Evolutionary conservation across 2,888 invertebrate species (phyloP).

Genomic region (Cacoxenus indagator): DNA sequence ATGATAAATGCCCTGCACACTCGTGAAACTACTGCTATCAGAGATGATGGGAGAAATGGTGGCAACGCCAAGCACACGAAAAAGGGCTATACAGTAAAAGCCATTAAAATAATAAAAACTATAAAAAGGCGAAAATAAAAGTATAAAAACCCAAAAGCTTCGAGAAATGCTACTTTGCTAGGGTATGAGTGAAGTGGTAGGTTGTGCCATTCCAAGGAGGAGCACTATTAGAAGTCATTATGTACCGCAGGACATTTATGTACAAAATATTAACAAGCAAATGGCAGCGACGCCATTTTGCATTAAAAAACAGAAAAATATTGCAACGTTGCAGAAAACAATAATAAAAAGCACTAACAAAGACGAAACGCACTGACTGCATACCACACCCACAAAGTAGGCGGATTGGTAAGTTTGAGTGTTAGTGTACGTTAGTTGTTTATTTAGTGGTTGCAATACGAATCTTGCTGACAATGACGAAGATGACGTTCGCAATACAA

Average conservation of each 20-base stretch:
- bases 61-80: not conserved
- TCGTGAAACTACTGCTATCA: not conserved
- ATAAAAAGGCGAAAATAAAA: conserved; percentile 5
- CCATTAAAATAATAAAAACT: conserved; percentile 28
- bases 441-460: conserved; percentile 58
- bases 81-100: not conserved
- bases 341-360: not conserved
- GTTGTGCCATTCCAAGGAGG: too few species aligned
- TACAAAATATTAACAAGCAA: conserved; percentile 7
- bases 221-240: too few species aligned
- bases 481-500: not conserved
- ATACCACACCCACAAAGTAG: conserved; percentile 29
- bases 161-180: not conserved
- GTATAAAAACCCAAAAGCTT: not conserved
- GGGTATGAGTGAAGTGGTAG: not conserved
- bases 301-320: too few species aligned
- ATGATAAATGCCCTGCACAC: not conserved
- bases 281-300: not conserved
- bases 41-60: not conserved
- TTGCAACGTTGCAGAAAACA: not conserved
- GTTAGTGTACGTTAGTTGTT: conserved; percentile 36
- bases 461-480: conserved; percentile 5
- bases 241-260: not conserved
- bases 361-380: not conserved
- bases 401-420: conserved; percentile 17